phyloP scores from a whole-genome alignment of 1,140 invertebrate genomes.

The Thrips palmi region DNA sequence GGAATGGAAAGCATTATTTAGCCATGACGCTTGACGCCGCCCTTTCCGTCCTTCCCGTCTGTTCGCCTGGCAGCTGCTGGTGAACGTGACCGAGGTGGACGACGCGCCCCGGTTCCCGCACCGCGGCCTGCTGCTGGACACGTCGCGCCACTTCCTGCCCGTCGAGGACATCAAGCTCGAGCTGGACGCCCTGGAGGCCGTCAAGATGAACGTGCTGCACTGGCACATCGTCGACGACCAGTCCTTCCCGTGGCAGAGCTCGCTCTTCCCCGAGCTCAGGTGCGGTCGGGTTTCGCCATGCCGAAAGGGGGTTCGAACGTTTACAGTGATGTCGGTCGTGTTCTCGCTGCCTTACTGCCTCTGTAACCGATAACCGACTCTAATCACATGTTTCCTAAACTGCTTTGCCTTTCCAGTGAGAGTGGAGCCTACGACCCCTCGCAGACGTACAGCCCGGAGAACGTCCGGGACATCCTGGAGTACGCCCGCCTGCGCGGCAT shows the following conservation, averaged over 20 bases:
- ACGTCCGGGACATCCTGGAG: conserved; percentile 49
- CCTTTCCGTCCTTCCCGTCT: too few relatives aligned
- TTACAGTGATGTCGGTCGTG: too few relatives aligned
- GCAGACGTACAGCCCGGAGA: conserved; percentile 42
- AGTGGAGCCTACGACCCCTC: conserved; percentile 49
- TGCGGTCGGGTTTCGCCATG: too few relatives aligned
- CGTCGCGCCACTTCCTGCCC: conserved; percentile 61
- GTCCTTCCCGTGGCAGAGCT: conserved; percentile 73
- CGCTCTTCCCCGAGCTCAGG: conserved; percentile 52
- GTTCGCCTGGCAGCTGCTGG: too few relatives aligned
- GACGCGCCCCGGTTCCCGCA: conserved; percentile 57
- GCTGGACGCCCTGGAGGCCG: conserved; percentile 66
- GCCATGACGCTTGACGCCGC: too few relatives aligned
- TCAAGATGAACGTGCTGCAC: conserved; percentile 85
- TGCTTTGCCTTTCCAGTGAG: conserved; percentile 25
- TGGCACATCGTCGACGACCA: conserved; percentile 91
- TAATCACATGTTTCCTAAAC: neutral
- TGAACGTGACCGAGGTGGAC: too few relatives aligned
- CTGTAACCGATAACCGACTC: neutral
- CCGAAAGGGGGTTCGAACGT: too few relatives aligned
- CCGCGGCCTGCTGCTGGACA: conserved; percentile 66
- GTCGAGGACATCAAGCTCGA: conserved; percentile 39
- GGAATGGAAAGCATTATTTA: too few relatives aligned
- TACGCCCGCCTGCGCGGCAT: conserved; percentile 69
- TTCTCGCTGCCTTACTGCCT: too few relatives aligned